Evolutionary conservation across 2,888 invertebrate species (phyloP), one percentile per base, ranked within the genome.

Genomic region (Cantharis flavilabris): DNA sequence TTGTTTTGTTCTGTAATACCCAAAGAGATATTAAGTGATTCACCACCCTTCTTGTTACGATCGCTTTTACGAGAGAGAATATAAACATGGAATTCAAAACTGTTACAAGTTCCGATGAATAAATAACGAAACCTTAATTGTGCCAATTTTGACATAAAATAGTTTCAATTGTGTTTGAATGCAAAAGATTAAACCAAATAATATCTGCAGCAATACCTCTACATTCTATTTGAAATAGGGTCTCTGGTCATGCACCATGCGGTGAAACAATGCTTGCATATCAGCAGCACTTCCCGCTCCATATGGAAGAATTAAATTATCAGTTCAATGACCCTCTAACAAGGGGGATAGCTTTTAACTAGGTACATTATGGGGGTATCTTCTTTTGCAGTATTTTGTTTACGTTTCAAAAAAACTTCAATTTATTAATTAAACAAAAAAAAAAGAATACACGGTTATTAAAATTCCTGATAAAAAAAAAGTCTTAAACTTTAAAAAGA

Each of bases 221-320:
- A n/a, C 49, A 49, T 49, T 49, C 49, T 49, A 49, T 49, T n/a
- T 67, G 13, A 67, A 23, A 67, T 69, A 28, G 16, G 69, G 69
- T 69, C 16, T 23, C 28, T 28, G 69, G 33, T 72, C 73, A 69
- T 73, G 33, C 14, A 49, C 16, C 65, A 69, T 73, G 33, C 71
- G 71, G 70, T 78, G 70, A 73, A 74, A 79, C 74, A 79, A 82
- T 79, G 82, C 82, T 83, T 83, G 84, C 83, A 83, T 82, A 84
- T 84, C 82, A 81, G 79, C 80, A 79, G 81, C 82, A 83, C 83
- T 84, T 84, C 84, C 85, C 84, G 83, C 79, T 80, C 79, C 82
- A 84, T 82, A 82, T 84, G 82, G 82, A 84, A 83, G 85, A 85
- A 85, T 85, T 84, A 82, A 85, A 85, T 85, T 85, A 85, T 85